Base-by-base conservation (phyloP, 1,140 invertebrate genomes). In the Bombus soroeensis region DNA sequence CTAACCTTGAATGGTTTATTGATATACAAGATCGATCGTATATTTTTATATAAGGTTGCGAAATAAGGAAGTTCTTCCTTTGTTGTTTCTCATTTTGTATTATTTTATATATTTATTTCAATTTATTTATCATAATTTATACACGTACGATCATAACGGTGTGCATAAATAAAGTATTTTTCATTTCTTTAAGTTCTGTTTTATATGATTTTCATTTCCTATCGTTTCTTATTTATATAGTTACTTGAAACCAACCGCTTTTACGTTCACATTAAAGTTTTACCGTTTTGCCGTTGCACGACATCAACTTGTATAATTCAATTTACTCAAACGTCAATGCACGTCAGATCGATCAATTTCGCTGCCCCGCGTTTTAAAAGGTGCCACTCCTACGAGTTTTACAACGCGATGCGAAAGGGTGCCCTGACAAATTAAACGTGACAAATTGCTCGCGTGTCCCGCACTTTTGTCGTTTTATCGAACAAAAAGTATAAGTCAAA, bases 11-110 rank as follows among this genome's bases (percentile, higher is more conserved):
- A 80, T 70, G 84, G 85, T 88, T 91, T 76, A 76, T 89, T 68
- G 72, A 89, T 86, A 77, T 57, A 80, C 72, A 77, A 83, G 73
- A 91, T 85, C 80, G 77, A 85, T 84, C 70, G 73, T 82, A 84
- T 87, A 89, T 83, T 83, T 92, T 92, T 88, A 87, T 91, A 86
- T 81, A 83, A 91, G 73, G 79, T 70, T 88, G 68, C 70, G 81
- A 85, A 79, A 43, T 80, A 43, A 82, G 47, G 28, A 81, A 77
- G 32, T 80, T 76, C 75, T 84, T 79, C 74, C n/a, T 82, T 75
- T 74, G 71, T 85, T 89, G 81, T 47, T 53, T 83, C 47, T 39
- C 0, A 66, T 66, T 64, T 66, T 66, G 47, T 86, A 70, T 76
- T 59, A 34, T 86, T 79, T 80, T 70, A 66, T 57, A 74, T 41